A percentile compares a stretch with the other conserved stretches of the same genome.
phyloP scores from a whole-genome alignment of 2,888 invertebrate genomes.

The Aphodius sticticus region DNA sequence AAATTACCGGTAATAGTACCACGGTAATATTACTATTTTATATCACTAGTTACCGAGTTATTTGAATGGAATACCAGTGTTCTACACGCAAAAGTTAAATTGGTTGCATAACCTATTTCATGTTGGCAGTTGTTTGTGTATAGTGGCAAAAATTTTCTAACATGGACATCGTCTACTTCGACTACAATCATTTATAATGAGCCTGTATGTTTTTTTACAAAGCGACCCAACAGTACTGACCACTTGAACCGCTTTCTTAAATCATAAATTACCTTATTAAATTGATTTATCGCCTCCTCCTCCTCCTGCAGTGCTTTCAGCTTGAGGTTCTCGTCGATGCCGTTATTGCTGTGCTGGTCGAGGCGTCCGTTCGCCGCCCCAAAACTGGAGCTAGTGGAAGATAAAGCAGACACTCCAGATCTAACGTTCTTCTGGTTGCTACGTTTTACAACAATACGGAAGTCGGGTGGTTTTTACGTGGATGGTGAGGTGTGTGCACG shows the following conservation, averaged over 20 bases:
- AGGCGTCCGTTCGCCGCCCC: conserved; percentile 67
- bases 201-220: no score
- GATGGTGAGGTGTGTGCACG: neutral
- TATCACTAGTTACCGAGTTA: no score
- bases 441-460: conserved; percentile 45
- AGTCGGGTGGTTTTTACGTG: conserved; percentile 5
- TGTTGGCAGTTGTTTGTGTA: no score
- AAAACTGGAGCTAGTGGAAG: conserved; percentile 88
- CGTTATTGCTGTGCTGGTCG: conserved; percentile 65
- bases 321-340: conserved; percentile 85
- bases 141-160: no score
- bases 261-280: conserved; percentile 73
- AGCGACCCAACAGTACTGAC: no score
- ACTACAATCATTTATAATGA: no score
- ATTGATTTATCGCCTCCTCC: conserved; percentile 94
- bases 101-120: no score
- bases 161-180: no score
- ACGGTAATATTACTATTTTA: no score
- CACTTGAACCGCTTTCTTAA: neutral
- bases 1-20: no score
- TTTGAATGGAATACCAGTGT: no score
- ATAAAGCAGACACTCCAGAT: conserved; percentile 87
- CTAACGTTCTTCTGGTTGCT: conserved; percentile 90
- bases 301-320: conserved; percentile 94
- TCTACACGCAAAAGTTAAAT: no score